Evolutionary conservation across 2,888 invertebrate species (phyloP).

Genomic region (Ariolimax columbianus): DNA sequence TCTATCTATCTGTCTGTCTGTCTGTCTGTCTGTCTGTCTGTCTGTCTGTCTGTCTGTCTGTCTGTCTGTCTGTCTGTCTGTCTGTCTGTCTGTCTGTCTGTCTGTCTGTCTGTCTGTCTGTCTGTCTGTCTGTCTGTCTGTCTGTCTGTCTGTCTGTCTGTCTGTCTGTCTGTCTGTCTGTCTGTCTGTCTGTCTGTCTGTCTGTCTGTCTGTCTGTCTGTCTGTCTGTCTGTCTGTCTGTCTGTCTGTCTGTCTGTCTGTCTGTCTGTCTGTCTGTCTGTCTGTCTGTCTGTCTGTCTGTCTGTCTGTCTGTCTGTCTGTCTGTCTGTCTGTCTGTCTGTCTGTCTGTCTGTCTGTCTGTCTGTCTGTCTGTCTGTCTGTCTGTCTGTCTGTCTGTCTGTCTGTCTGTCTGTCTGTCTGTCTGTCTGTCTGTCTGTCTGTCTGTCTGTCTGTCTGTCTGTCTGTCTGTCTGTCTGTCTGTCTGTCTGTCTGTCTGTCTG

Average conservation of each 20-base stretch:
- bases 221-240: neutral
- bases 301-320: neutral
- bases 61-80: neutral
- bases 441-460: no score
- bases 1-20: neutral
- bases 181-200: conserved; percentile 7
- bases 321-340: no score
- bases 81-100: conserved; percentile 6
- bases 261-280: neutral
- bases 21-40: neutral
- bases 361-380: no score
- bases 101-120: conserved; percentile 1
- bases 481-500: no score
- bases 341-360: no score
- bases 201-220: conserved; percentile 14
- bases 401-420: no score
- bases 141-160: conserved; percentile 16
- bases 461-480: no score
- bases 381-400: no score
- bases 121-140: neutral
- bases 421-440: no score
- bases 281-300: neutral
- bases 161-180: neutral
- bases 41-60: conserved; percentile 11
- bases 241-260: neutral